Evolutionary conservation across 2,113 vertebrate genomes (phyloP), one percentile per base, ranked within the genome.

Genomic region (Antechinus stuartii): DNA sequence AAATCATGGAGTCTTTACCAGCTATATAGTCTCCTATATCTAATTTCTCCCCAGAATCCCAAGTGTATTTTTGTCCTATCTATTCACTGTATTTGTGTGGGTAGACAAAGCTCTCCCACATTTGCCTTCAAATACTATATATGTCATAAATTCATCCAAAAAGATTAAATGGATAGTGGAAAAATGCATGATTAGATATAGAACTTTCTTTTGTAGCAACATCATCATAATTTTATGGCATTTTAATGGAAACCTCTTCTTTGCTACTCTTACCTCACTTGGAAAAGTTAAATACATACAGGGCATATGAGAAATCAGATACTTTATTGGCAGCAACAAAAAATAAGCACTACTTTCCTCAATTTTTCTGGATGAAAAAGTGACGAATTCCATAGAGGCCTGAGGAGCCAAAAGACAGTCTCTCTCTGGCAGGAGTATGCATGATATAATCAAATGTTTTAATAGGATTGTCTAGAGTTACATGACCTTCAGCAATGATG

Each of bases 401-500:
- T 90, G 46, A 53, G 52, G 35, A 61, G 22, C 93, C 92, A 96
- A 56, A 96, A 91, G 93, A 90, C 30, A 90, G 76, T 91, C 91
- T 94, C 94, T 91, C 49, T 52, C 93, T 96, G 49, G 84, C 95
- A 93, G 57, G 91, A 76, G 56, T 8, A 84, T 96, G 47, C 35
- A 95, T 95, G 49, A 95, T 57, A 91, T 96, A 95, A 93, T 96
- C 96, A 96, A 68, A 97, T 91, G 52, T 93, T 92, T 89, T 94
- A 94, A 96, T 94, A 96, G 92, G 9, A 91, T 1, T 42, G 50
- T 54, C 89, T 97, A 95, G 94, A 55, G 42, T 94, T 98, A 54
- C 89, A 96, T 97, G 93, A 97, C 96, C 53, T 97, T 98, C 96
- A 94, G 54, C 12, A 93, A 26, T 92, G 89, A 91, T 93, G 97